These are phyloP conservation scores for Alligator mississippiensis DNA, from an alignment of 2,113 vertebrate species.

Conservation along the genomic window DNA sequence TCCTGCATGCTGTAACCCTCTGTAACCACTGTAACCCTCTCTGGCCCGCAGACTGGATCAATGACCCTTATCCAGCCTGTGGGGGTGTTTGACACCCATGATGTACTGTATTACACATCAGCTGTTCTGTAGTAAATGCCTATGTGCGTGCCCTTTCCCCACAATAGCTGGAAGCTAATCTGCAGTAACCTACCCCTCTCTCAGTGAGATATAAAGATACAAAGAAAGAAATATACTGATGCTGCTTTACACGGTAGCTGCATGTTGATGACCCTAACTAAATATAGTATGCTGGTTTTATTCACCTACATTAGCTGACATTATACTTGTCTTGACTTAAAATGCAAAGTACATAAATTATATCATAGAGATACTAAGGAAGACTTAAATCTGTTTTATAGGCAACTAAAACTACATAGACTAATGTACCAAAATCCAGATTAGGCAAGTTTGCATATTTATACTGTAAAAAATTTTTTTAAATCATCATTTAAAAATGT, in stretches of 20 bases:
- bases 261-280: not conserved
- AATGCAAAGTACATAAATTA: not conserved
- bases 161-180: no score
- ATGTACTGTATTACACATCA: no score
- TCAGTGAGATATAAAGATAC: not conserved
- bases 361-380: constrained; percentile 6
- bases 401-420: not conserved
- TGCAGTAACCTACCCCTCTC: no score
- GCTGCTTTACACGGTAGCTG: not conserved
- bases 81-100: no score
- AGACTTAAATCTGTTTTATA: not conserved
- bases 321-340: not conserved
- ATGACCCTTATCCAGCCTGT: no score
- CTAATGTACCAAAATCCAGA: not conserved
- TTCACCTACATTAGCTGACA: not conserved
- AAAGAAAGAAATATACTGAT: not conserved
- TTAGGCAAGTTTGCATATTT: not conserved
- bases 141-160: no score
- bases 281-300: not conserved
- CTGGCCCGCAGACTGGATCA: no score
- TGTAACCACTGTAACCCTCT: no score
- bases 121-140: no score
- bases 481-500: not conserved
- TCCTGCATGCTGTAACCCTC: no score
- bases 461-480: not conserved